Percentiles rank a stretch among this genome's conserved stretches.
Conservation (phyloP, 2,888 invertebrate species). For the Diarsia dahlii region DNA sequence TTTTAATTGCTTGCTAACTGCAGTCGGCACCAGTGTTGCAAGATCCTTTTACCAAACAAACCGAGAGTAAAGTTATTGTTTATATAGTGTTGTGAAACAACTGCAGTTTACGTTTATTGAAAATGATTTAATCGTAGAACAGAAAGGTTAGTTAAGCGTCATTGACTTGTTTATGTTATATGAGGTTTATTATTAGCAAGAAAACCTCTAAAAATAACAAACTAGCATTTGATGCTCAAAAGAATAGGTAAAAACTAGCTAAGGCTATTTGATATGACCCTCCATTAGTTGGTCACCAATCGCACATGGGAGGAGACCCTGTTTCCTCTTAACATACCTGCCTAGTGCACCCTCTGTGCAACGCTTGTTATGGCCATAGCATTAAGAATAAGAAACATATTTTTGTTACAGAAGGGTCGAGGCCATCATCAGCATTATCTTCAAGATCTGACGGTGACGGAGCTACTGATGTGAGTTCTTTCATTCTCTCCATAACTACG, state of each 20-base stretch:
- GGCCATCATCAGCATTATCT: slow-evolving; percentile 86
- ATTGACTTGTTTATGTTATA: neutral
- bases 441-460: slow-evolving; percentile 86
- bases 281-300: too few relatives aligned
- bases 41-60: slow-evolving; percentile 2
- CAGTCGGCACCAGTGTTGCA: slow-evolving; percentile 22
- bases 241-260: neutral
- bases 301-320: too few relatives aligned
- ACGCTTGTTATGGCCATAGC: too few relatives aligned
- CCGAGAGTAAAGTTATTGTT: slow-evolving; percentile 23
- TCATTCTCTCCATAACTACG: slow-evolving; percentile 21
- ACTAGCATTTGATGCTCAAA: neutral
- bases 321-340: too few relatives aligned
- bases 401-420: slow-evolving; percentile 84
- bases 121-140: neutral
- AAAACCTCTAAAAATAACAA: too few relatives aligned
- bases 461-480: slow-evolving; percentile 80
- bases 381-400: too few relatives aligned
- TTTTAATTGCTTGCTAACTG: slow-evolving; percentile 22
- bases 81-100: slow-evolving; percentile 15
- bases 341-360: too few relatives aligned
- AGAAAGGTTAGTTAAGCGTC: neutral
- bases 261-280: neutral
- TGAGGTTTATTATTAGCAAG: neutral
- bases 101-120: neutral